These are phyloP conservation scores for Trichogramma pretiosum DNA, from an alignment of 1,140 invertebrate genomes.

Conservation along the genomic window DNA sequence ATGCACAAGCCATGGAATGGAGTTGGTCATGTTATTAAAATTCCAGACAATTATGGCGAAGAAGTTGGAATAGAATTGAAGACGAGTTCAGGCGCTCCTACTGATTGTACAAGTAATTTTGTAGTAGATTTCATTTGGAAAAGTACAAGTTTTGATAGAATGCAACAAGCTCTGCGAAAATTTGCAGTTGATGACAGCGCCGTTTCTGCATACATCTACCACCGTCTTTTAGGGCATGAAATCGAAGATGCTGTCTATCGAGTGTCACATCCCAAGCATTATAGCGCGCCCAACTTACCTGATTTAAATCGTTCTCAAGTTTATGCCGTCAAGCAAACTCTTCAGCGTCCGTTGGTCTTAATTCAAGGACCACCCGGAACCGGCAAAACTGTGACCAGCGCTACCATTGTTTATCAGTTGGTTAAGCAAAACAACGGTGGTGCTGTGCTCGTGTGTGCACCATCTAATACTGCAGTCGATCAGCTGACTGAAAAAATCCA, in stretches of 20 bases:
- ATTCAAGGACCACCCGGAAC: conserved; percentile 95
- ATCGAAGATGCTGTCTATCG: conserved; percentile 90
- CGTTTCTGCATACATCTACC: conserved; percentile 96
- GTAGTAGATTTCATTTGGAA: conserved; percentile 99
- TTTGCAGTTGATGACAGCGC: conserved; percentile 95
- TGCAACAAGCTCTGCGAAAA: conserved; percentile 89
- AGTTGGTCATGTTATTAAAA: conserved; percentile 95
- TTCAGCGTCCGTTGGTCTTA: conserved; percentile 90
- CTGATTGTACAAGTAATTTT: conserved; percentile 90
- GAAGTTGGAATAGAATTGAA: conserved; percentile 97
- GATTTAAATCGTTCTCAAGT: conserved; percentile 96
- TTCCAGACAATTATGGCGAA: conserved; percentile 97
- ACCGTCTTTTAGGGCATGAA: conserved; percentile 91
- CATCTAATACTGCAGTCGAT: conserved; percentile 98
- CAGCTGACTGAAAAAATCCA: conserved; percentile 99
- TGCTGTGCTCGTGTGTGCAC: conserved; percentile 95
- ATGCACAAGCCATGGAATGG: conserved; percentile 89
- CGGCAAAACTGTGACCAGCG: conserved; percentile 98
- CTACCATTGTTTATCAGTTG: conserved; percentile 97
- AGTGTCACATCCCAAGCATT: conserved; percentile 88
- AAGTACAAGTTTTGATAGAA: conserved; percentile 97
- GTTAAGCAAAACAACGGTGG: conserved; percentile 88
- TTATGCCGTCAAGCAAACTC: conserved; percentile 97
- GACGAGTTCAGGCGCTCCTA: conserved; percentile 78
- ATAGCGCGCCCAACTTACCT: conserved; percentile 93